Conservation (phyloP, 2,113 vertebrate species). For the Pedionomus torquatus region DNA sequence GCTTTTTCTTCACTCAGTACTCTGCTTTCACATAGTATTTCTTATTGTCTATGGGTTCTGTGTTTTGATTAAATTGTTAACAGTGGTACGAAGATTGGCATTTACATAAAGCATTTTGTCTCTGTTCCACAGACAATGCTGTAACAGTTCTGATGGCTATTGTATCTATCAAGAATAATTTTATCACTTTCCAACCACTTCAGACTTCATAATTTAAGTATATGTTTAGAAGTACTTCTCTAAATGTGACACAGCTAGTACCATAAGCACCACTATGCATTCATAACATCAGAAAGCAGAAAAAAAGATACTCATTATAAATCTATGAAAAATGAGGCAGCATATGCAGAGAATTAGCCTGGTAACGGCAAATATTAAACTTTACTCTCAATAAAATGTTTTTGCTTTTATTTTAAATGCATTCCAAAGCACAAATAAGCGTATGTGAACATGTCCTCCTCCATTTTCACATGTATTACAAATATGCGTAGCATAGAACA, state of each 20-base stretch:
- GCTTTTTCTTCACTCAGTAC: background rate
- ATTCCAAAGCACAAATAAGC: conserved; percentile 53
- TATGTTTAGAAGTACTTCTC: conserved; percentile 3
- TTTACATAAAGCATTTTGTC: background rate
- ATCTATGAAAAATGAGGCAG: background rate
- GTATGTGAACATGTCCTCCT: conserved; percentile 26
- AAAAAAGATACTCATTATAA: conserved; percentile 27
- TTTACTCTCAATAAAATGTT: background rate
- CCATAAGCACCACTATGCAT: background rate
- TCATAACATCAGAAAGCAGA: background rate
- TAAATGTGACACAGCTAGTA: conserved; percentile 15
- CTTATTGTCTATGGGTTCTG: background rate
- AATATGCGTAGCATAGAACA: conserved; percentile 68
- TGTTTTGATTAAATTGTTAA: background rate
- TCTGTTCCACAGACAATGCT: background rate
- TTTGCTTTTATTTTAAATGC: background rate
- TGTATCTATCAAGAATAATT: background rate
- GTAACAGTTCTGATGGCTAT: background rate
- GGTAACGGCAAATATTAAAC: background rate
- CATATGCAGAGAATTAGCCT: conserved; percentile 16
- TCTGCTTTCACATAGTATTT: background rate
- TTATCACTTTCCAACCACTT: background rate
- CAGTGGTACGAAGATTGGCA: background rate
- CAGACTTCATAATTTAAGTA: conserved; percentile 11
- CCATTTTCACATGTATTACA: conserved; percentile 62